A percentile compares a stretch with the other conserved stretches of the same genome.
Evolutionary conservation across 2,888 invertebrate genomes (phyloP).

Genomic region (Lampropteryx suffumata): DNA sequence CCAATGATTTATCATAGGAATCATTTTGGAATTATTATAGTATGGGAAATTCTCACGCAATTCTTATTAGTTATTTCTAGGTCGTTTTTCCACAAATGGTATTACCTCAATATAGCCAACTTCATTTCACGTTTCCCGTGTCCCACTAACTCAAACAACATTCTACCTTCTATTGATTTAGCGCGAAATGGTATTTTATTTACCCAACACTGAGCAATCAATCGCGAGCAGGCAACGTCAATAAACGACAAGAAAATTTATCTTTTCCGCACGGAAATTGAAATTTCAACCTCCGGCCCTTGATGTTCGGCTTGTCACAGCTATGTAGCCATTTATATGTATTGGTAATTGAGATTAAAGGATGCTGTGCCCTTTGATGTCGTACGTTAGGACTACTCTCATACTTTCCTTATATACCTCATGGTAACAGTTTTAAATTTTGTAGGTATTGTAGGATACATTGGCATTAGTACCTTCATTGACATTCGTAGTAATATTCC

Average conservation of each 20-base stretch:
- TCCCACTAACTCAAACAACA: background rate
- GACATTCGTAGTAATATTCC: too few relatives aligned
- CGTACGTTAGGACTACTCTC: background rate
- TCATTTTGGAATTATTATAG: too few relatives aligned
- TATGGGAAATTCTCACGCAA: too few relatives aligned
- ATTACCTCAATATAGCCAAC: too few relatives aligned
- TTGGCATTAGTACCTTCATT: too few relatives aligned
- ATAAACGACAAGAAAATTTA: slow-evolving; percentile 63
- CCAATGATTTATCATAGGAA: too few relatives aligned
- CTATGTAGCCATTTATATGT: background rate
- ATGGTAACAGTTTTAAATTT: background rate
- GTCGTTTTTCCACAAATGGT: background rate
- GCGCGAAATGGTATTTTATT: slow-evolving; percentile 43
- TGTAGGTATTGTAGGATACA: background rate
- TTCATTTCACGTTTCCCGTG: background rate
- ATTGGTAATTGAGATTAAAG: slow-evolving; percentile 7
- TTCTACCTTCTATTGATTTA: slow-evolving; percentile 11
- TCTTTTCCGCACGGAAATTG: slow-evolving; percentile 68
- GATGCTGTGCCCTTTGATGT: background rate
- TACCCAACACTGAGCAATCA: slow-evolving; percentile 56
- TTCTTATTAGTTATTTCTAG: too few relatives aligned
- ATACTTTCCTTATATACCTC: background rate
- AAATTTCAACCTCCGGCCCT: slow-evolving; percentile 56
- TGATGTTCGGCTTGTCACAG: slow-evolving; percentile 8
- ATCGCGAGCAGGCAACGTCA: slow-evolving; percentile 57